These are phyloP conservation scores for Mystacornis crossleyi DNA, from an alignment of 2,113 vertebrate genomes.

Conservation along the genomic window DNA sequence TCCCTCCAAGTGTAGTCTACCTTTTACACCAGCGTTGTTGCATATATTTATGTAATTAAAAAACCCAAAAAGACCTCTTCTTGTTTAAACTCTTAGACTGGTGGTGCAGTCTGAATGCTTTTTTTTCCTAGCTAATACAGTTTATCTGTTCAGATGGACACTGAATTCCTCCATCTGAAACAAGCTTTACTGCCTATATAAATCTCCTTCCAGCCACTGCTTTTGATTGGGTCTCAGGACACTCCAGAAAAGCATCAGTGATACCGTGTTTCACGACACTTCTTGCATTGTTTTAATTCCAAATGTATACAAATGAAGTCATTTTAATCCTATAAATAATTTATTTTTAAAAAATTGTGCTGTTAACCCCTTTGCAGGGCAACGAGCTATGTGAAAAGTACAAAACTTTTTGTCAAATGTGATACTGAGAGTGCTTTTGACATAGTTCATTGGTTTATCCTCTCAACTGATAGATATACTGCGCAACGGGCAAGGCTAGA, in stretches of 20 bases:
- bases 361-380: conserved; percentile 82
- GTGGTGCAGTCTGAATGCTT: conserved; percentile 31
- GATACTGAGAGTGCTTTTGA: conserved; percentile 84
- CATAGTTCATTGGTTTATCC: conserved; percentile 82
- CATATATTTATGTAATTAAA: conserved; percentile 32
- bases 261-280: conserved; percentile 65
- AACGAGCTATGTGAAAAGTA: conserved; percentile 86
- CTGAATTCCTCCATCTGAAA: conserved; percentile 53
- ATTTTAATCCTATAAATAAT: conserved; percentile 88
- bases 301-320: conserved; percentile 88
- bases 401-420: conserved; percentile 87
- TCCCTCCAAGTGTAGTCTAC: conserved; percentile 17
- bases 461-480: conserved; percentile 79
- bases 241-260: conserved; percentile 69
- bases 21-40: conserved; percentile 31
- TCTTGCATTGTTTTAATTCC: conserved; percentile 82
- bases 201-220: conserved; percentile 67
- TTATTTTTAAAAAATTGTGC: conserved; percentile 87
- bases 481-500: conserved; percentile 83
- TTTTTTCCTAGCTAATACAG: neutral
- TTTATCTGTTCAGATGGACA: conserved; percentile 39
- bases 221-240: conserved; percentile 54
- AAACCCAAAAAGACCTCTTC: neutral
- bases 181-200: conserved; percentile 43
- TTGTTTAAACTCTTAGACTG: conserved; percentile 27